Conservation (phyloP, 2,888 invertebrate species). For the Dendrolimus houi region DNA sequence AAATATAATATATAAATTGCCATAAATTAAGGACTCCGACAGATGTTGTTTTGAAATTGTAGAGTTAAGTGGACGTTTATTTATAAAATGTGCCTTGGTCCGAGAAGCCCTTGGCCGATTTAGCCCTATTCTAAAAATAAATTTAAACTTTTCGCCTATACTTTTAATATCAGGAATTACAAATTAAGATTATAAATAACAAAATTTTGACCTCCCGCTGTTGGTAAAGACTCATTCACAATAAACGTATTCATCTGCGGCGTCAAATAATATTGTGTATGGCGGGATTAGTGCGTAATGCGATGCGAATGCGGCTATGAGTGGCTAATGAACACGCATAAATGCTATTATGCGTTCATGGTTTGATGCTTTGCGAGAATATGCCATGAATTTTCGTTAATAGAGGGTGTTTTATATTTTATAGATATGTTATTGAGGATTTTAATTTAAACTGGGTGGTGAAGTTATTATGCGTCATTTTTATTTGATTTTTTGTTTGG, state of each 20-base stretch:
- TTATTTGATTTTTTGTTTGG: no score
- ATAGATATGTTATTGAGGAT: no score
- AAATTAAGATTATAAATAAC: not conserved
- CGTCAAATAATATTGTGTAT: not conserved
- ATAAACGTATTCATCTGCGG: not conserved
- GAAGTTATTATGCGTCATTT: no score
- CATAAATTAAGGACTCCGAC: no score
- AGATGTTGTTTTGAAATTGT: no score
- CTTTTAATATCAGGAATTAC: not conserved
- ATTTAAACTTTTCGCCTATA: no score
- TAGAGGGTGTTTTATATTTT: constrained; percentile 16
- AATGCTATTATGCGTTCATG: constrained; percentile 23
- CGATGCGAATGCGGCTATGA: not conserved
- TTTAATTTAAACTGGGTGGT: no score
- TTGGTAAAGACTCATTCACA: not conserved
- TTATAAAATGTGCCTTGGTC: no score
- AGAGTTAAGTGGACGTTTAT: no score
- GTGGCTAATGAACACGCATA: not conserved
- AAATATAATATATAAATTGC: no score
- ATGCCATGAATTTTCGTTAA: constrained; percentile 13
- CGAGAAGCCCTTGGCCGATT: no score
- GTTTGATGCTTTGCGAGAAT: constrained; percentile 27
- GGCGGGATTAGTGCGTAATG: not conserved
- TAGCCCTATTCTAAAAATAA: no score
- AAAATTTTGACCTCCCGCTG: not conserved